These are phyloP conservation scores for Lasius platythorax DNA, from an alignment of 2,888 invertebrate species.

Conservation along the genomic window DNA sequence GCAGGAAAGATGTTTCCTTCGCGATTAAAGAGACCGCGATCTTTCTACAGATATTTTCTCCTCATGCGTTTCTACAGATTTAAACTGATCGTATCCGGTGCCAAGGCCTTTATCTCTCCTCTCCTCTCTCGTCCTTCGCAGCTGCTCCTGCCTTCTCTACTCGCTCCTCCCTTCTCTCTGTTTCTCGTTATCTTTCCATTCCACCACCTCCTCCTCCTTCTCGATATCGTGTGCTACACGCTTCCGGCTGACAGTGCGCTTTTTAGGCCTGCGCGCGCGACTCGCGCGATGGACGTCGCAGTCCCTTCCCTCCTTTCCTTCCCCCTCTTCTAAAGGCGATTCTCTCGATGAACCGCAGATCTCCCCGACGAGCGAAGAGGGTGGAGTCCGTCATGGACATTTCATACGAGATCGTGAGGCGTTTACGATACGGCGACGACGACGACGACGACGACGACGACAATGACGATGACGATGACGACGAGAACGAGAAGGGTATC, in stretches of 20 bases:
- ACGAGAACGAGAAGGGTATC: slow-evolving; percentile 29
- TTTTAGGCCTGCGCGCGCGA: slow-evolving; percentile 68
- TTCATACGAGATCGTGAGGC: slow-evolving; percentile 27
- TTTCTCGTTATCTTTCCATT: slow-evolving; percentile 33
- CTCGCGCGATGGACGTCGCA: slow-evolving; percentile 35
- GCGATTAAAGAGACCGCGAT: not conserved
- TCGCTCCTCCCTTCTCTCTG: slow-evolving; percentile 28
- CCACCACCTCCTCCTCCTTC: slow-evolving; percentile 36
- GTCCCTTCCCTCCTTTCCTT: slow-evolving; percentile 12
- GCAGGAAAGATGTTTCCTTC: not conserved
- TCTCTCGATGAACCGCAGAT: slow-evolving; percentile 62
- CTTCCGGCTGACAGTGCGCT: slow-evolving; percentile 76
- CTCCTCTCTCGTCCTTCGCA: slow-evolving; percentile 50
- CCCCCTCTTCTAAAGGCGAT: slow-evolving; percentile 48
- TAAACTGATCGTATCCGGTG: slow-evolving; percentile 4
- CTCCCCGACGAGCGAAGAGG: slow-evolving; percentile 45
- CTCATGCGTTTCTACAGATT: slow-evolving; percentile 17
- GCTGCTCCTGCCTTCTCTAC: slow-evolving; percentile 17
- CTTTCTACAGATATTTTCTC: slow-evolving; percentile 35
- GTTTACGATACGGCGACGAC: slow-evolving; percentile 24
- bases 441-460: not conserved
- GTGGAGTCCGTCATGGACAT: slow-evolving; percentile 46
- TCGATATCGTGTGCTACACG: slow-evolving; percentile 69
- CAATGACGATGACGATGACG: not conserved
- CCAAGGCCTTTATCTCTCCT: slow-evolving; percentile 16